These are phyloP conservation scores for Trididemnum miniatum DNA, from an alignment of 23 tunicate species.

Conservation along the genomic window DNA sequence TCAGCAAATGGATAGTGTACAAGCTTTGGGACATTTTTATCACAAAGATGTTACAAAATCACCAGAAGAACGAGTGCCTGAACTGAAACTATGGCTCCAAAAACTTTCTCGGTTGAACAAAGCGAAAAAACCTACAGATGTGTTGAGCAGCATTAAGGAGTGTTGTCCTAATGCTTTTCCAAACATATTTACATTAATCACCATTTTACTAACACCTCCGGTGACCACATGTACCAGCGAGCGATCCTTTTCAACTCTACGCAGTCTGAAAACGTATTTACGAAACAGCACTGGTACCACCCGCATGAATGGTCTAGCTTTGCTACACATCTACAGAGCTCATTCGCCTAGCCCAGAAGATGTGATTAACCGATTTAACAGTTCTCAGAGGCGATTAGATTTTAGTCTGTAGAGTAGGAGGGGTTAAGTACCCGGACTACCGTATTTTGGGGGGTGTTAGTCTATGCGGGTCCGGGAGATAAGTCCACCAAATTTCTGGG, in stretches of 20 bases:
- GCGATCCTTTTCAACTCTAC: too few species aligned
- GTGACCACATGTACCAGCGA: constrained; percentile 17
- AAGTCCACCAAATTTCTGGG: too few species aligned
- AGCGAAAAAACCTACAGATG: background rate
- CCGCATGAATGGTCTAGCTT: constrained; percentile 10
- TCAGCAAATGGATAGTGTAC: background rate
- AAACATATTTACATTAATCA: constrained; percentile 1
- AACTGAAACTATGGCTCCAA: background rate
- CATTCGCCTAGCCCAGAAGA: constrained; percentile 21
- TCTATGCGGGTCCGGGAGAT: too few species aligned
- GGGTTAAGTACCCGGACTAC: too few species aligned
- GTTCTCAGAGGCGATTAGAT: background rate
- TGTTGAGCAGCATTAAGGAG: constrained; percentile 4
- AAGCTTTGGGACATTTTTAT: constrained; percentile 18
- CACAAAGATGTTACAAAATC: constrained; percentile 17
- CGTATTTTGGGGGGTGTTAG: too few species aligned
- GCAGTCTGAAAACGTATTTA: constrained; percentile 4
- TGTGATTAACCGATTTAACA: constrained; percentile 4
- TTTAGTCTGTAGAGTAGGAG: too few species aligned
- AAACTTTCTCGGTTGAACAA: constrained; percentile 5
- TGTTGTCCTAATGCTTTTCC: constrained; percentile 15
- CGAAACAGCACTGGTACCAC: background rate
- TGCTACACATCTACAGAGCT: background rate
- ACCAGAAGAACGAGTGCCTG: constrained; percentile 5
- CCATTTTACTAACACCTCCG: constrained; percentile 17